Conservation (phyloP, 2,113 vertebrate genomes). For the Gymnogyps californianus region DNA sequence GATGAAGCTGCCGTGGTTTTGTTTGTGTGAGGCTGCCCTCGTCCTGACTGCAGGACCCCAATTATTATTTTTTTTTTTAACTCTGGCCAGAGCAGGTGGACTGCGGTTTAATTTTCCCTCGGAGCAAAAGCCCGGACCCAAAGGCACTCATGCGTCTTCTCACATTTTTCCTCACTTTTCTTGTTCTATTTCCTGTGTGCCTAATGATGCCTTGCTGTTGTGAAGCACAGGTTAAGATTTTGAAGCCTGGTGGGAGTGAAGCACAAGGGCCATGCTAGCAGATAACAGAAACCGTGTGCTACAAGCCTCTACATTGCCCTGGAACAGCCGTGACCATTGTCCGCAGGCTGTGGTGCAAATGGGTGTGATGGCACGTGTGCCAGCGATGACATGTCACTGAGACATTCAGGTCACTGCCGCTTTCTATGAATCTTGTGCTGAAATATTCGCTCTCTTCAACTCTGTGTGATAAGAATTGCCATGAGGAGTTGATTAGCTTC, state of each 20-base stretch:
- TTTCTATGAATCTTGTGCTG: not conserved
- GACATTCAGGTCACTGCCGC: not conserved
- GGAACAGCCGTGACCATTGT: not conserved
- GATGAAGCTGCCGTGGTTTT: accelerated
- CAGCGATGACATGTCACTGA: accelerated
- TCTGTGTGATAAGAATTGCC: not conserved
- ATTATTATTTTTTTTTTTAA: not conserved
- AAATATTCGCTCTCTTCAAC: constrained; percentile 16
- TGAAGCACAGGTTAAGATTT: not conserved
- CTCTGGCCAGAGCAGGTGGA: not conserved
- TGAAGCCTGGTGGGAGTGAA: not conserved
- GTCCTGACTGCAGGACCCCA: not conserved
- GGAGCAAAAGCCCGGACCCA: not conserved
- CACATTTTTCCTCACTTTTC: not conserved
- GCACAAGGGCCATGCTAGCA: not conserved
- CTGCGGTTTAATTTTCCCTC: not conserved
- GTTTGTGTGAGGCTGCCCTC: not conserved
- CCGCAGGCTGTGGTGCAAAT: constrained; percentile 6
- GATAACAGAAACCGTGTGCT: not conserved
- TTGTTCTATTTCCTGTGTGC: not conserved
- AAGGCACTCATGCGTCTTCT: not conserved
- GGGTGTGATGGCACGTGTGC: not conserved
- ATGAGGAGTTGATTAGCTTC: not conserved
- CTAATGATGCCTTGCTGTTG: not conserved
- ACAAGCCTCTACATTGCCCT: not conserved